Base-by-base conservation (phyloP, 2,888 invertebrate genomes). In the Cenopis cana region DNA sequence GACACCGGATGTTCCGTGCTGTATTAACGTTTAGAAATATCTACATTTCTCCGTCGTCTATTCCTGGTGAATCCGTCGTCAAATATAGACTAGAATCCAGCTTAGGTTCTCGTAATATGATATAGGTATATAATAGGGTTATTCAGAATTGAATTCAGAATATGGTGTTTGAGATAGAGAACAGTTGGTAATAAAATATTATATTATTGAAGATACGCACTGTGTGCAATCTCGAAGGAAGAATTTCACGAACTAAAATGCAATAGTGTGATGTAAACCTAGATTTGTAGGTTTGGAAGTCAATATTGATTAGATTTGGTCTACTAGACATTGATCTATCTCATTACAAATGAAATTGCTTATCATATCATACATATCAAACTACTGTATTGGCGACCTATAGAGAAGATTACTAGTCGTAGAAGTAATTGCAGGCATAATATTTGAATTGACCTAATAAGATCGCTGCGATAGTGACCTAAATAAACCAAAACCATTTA, bases 81-180 rank as follows among this genome's bases (percentile, higher is more conserved):
- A 80, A 83, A 87, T 85, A 84, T 83, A 85, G 82, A 82, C 81
- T 81, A 74, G 80, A 82, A 81, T 79, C 73, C 73, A 75, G 76
- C 74, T 62, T 74, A 76, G 77, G 79, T 81, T 73, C 75, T 76
- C 76, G 76, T 78, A 81, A 80, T 78, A 79, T 81, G 82, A 83
- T 66, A 70, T 66, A 66, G 65, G 41, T 36, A 66, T 54, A 65
- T 70, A 70, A 70, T 66, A 70, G 36, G 59, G 49, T 64, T 69
- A 65, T 59, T 52, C 57, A 46, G 59, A 60, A 65, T 66, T 70
- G 59, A 66, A 66, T 70, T 60, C 59, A 12, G 65, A 66, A 33
- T 66, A 69, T 59, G 17, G 52, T 54, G 65, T 65, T 65, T 56
- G 56, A 61, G 62, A 62, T 55, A 62, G 50, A 38, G 57, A 49